Evolutionary conservation across 2,888 invertebrate genomes (phyloP).

Genomic region (Cheiracanthium punctorium): DNA sequence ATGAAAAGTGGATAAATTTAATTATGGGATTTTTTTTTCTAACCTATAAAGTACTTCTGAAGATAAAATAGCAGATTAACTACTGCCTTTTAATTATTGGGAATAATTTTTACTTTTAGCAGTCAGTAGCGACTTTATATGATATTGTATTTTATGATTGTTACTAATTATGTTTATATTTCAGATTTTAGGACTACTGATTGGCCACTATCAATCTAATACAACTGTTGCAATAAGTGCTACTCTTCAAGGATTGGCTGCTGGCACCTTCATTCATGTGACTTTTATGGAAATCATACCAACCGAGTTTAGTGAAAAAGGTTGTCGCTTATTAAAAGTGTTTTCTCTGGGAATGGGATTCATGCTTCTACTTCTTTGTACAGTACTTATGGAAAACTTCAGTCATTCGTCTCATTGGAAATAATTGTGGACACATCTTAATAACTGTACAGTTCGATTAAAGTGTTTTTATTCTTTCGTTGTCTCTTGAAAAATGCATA

Average conservation of each 20-base stretch:
- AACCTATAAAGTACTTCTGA: too few species aligned
- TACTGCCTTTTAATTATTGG: too few species aligned
- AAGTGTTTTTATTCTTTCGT: too few species aligned
- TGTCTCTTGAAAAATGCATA: too few species aligned
- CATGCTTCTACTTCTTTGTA: conserved; percentile 54
- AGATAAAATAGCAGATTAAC: too few species aligned
- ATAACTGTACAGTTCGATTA: too few species aligned
- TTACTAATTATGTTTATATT: too few species aligned
- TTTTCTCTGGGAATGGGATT: conserved; percentile 73
- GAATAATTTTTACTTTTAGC: too few species aligned
- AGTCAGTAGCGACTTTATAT: too few species aligned
- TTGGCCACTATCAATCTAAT: conserved; percentile 70
- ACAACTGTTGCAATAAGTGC: conserved; percentile 72
- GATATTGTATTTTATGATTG: too few species aligned
- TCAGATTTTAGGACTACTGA: conserved; percentile 69
- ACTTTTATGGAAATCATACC: conserved; percentile 75
- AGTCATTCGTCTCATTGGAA: conserved; percentile 16
- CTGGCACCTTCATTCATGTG: conserved; percentile 75
- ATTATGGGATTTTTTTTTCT: too few species aligned
- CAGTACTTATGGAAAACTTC: conserved; percentile 36
- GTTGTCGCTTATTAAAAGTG: conserved; percentile 72
- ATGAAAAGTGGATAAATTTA: too few species aligned
- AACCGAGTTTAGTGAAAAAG: conserved; percentile 64
- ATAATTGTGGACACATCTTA: neutral
- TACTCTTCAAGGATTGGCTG: conserved; percentile 74